A percentile compares a stretch with the other conserved stretches of the same genome.
Conservation (phyloP, 1,140 invertebrate species). For the Potamilus streckersoni region DNA sequence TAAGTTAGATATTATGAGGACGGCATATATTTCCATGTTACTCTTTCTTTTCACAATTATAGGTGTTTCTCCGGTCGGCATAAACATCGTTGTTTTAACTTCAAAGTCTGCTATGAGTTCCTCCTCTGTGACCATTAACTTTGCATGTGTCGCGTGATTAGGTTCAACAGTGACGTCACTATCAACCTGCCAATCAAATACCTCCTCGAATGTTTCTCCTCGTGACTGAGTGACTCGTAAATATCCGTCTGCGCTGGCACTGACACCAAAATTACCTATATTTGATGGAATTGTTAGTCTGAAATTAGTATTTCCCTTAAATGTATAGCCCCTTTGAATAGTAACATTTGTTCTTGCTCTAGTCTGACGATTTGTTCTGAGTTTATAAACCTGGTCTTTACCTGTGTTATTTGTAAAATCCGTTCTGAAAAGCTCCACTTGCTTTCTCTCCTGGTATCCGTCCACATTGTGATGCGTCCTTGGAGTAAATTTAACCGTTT, state of each 20-base stretch:
- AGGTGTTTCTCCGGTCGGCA: constrained; percentile 48
- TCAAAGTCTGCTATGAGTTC: constrained; percentile 54
- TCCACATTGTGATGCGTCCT: constrained; percentile 24
- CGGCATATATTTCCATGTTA: constrained; percentile 48
- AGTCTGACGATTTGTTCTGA: constrained; percentile 51
- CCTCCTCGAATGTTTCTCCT: constrained; percentile 47
- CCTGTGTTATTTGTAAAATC: constrained; percentile 48
- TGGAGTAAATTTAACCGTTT: constrained; percentile 39
- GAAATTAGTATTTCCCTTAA: constrained; percentile 46
- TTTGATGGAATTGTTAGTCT: constrained; percentile 45
- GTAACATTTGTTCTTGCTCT: constrained; percentile 46
- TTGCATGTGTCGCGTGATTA: constrained; percentile 47
- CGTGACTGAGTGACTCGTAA: constrained; percentile 39
- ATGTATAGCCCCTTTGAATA: constrained; percentile 44
- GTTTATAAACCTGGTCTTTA: constrained; percentile 50
- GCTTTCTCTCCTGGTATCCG: constrained; percentile 42
- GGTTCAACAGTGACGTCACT: constrained; percentile 52
- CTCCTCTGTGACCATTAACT: constrained; percentile 46
- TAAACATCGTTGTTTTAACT: constrained; percentile 41
- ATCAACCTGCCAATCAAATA: constrained; percentile 50
- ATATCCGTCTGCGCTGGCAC: constrained; percentile 46
- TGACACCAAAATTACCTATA: constrained; percentile 48
- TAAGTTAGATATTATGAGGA: constrained; percentile 45
- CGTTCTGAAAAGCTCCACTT: constrained; percentile 46
- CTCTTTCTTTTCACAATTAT: constrained; percentile 40